Base-by-base conservation (phyloP, 2,888 invertebrate species). In the Erebia aethiops region DNA sequence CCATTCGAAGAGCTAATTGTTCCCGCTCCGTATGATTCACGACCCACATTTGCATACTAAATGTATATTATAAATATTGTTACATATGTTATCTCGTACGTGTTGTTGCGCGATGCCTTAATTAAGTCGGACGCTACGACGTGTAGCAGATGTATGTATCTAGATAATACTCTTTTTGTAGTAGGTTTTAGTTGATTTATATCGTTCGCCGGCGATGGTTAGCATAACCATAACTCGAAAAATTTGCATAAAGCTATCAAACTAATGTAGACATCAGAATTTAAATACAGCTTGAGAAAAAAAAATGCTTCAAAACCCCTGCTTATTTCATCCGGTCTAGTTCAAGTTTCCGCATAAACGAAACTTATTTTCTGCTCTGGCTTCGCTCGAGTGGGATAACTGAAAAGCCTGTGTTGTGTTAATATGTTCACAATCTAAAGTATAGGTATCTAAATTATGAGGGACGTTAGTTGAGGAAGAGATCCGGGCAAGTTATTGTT, bases 21-120 rank as follows among this genome's bases (percentile, higher is more conserved):
- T 68, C 68, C 68, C 70, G 72, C 66, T 49, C 52, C 58, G 52
- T 67, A 67, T 69, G 64, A 69, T 71, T 61, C 73, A 70, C 60
- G 35, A 52, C 69, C 68, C 56, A 54, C 72, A 70, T 69, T 72
- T 72, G 65, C 74, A 70, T 72, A 72, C 72, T 35, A 35, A 35
- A 68, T 69, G 70, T 72, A 71, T 35, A 74, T 72, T 74, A 72
- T 70, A 72, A 74, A 74, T 72, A 74, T 74, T 74, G 70, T 66
- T 74, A 68, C 74, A 68, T 52, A 65, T 74, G 67, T 74, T 70
- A 74, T 72, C 61, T 74, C 35, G 21, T 65, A 70, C 65, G 68
- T 70, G 74, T 70, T 65, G 57, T 68, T 46, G 68, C 74, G 61
- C 65, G 74, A 70, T 70, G 72, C 74, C 73, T 74, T 71, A 74